Base-by-base conservation (phyloP, 1,140 invertebrate genomes). In the Leptinotarsa defecta region DNA sequence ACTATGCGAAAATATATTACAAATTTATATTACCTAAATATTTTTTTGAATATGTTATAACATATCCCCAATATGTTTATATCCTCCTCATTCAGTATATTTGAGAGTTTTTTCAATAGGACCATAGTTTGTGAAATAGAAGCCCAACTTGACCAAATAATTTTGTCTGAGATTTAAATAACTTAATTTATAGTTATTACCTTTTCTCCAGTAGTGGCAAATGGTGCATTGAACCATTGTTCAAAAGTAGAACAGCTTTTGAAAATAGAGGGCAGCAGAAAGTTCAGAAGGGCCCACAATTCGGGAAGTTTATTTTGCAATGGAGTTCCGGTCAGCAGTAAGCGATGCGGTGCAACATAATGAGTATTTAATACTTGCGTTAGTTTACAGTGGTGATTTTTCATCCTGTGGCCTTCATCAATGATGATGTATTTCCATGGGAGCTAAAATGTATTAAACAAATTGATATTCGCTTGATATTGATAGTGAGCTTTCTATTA, bases 331-430 rank as follows among this genome's bases (percentile, higher is more conserved):
- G 93, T 94, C 71, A 95, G 80, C 19, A 95, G 78, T 3, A 94
- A 80, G 11, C 89, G 85, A 78, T 89, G 73, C 3, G 78, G 78
- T 88, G 74, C 82, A 78, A 65, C 86, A 88, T 61, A 82, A 81
- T 27, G 87, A 81, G 57, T 71, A 17, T 77, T 85, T 17, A 90
- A 48, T 6, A 98, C 90, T 86, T 99, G 98, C 97, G 98, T 99
- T 68, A 98, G 87, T 85, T 99, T 98, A n/a, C 96, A 98, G 86
- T 99, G 99, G 84, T 99, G 99, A 87, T 99, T 99, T 88, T 99
- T 99, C 76, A 99, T 99, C 84, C 99, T 98, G 84, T 99, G 98
- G 20, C 98, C 98, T 88, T 99, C 98, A 86, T 99, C 98, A 34
- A 99, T 89, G 81, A 99, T 98, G 17, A 99, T 90, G 87, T 99